Evolutionary conservation across 64 coral and sea anemone species (phyloP), one percentile per base, ranked within the genome.

Genomic region (Porites australiensis): DNA sequence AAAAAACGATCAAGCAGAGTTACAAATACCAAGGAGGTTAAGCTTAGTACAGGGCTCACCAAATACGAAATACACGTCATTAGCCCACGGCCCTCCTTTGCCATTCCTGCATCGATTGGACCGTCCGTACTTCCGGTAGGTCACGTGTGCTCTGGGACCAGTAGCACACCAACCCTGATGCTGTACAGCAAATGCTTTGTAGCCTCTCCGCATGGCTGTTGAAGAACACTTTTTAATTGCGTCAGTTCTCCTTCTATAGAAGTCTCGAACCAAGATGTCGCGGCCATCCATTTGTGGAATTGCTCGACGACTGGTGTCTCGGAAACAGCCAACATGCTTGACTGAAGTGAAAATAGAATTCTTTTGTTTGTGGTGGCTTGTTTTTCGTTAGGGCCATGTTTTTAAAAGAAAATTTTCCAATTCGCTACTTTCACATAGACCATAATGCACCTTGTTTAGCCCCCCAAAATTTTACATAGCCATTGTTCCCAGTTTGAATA

Each of bases 61-160:
- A 22, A 50, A 55, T 9, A 96, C 63, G 46, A 84, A 58, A 65
- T 96, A 96, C 11, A 96, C 87, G 18, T 93, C 86, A 59, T 90
- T 96, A 1, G 95, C 95, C 72, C 72, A 89, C 13, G 79, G 92
- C 3, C 81, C 95, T 89, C 95, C 95, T 89, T 79, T 93, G 77
- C 95, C 95, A 57, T 85, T 84, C 23, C 8, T 88, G 49, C 95
- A 96, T 72, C 60, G 54, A 71, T n/a, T 66, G 63, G 84, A 89
- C 4, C 14, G 54, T 19, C 95, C 90, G 54, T 93, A 93, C 53
- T 88, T 96, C n/a, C 27, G 27, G 69, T 86, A 96, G 19, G 47
- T 89, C 37, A 77, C 9, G 15, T 89, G 77, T 37, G 94, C 95
- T 46, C 86, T 85, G 2, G 69, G 65, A 44, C 79, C 90, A 5